Evolutionary conservation across 2,888 invertebrate genomes (phyloP), one percentile per base, ranked within the genome.

Genomic region (Seira sanloemensis): DNA sequence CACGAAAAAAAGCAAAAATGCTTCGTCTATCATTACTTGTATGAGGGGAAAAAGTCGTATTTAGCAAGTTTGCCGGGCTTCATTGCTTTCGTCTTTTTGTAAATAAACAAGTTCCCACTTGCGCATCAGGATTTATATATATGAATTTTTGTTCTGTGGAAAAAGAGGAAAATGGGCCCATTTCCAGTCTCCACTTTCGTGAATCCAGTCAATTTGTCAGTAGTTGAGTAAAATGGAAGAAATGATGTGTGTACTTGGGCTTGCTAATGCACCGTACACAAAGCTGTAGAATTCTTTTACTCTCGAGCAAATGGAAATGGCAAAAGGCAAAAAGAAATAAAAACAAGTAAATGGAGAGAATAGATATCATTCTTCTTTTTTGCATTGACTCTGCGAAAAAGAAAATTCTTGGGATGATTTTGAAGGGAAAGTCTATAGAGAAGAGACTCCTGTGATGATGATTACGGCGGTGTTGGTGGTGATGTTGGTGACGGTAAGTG

Each of bases 121-220:
- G n/a, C n/a, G n/a, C n/a, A n/a, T n/a, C n/a, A n/a, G n/a, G n/a
- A n/a, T n/a, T n/a, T n/a, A n/a, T n/a, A n/a, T n/a, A n/a, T n/a
- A n/a, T n/a, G n/a, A n/a, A n/a, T n/a, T n/a, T n/a, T n/a, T n/a
- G 37, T 4, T 37, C 37, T 66, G 69, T 12, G 27, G 37, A 18
- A 1, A 27, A 27, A 67, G 18, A 1, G 12, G 26, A 1, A 25
- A 73, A 79, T 79, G 67, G 66, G 65, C 72, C 79, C 79, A 79
- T 79, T 79, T 73, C 72, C 73, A 72, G 27, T 65, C 19, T 67
- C 67, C 72, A 79, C 67, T 2, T 50, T 79, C 79, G 79, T 79
- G 73, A 66, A 79, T 66, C 67, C 72, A 73, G 46, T 65, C 79
- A 73, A 67, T 79, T 79, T 79, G 66, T 79, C 78, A 78, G 26